These are phyloP conservation scores for Strix occidentalis DNA, from an alignment of 2,797 vertebrate species.

Conservation along the genomic window DNA sequence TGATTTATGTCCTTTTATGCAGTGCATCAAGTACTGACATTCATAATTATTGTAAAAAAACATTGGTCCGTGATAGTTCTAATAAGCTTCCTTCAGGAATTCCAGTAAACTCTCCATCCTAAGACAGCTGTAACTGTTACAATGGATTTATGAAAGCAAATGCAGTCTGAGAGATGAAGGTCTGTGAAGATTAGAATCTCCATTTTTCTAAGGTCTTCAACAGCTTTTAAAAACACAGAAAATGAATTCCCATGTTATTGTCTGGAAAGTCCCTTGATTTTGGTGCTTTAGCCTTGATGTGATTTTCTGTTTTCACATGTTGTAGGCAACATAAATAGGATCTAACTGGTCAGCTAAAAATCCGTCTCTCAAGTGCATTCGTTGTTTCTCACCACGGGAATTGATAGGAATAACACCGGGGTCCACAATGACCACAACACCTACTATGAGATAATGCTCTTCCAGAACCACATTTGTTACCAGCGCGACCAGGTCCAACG, in stretches of 20 bases:
- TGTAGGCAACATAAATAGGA: conserved; percentile 97
- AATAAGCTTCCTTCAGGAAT: conserved; percentile 19
- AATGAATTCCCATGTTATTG: background rate
- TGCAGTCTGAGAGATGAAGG: background rate
- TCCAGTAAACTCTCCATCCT: conserved; percentile 31
- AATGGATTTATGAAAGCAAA: background rate
- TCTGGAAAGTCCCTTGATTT: conserved; percentile 30
- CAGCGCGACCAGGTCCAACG: conserved; percentile 90
- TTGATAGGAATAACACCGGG: conserved; percentile 96
- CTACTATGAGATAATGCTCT: conserved; percentile 95
- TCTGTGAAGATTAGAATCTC: background rate
- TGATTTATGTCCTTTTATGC: conserved; percentile 55
- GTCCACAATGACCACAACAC: conserved; percentile 95
- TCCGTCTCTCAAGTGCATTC: conserved; percentile 97
- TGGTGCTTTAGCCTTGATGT: conserved; percentile 63
- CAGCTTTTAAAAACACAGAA: conserved; percentile 13
- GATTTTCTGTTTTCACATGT: conserved; percentile 82
- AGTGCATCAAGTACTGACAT: conserved; percentile 71
- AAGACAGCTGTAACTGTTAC: background rate
- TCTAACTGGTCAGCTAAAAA: conserved; percentile 96
- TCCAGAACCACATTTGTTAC: conserved; percentile 95
- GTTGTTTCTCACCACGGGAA: conserved; percentile 94
- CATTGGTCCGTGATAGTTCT: conserved; percentile 20
- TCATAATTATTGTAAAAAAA: conserved; percentile 57
- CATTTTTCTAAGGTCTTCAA: background rate